Base-by-base conservation (phyloP, 1,140 invertebrate genomes). In the Drosophila varians region DNA sequence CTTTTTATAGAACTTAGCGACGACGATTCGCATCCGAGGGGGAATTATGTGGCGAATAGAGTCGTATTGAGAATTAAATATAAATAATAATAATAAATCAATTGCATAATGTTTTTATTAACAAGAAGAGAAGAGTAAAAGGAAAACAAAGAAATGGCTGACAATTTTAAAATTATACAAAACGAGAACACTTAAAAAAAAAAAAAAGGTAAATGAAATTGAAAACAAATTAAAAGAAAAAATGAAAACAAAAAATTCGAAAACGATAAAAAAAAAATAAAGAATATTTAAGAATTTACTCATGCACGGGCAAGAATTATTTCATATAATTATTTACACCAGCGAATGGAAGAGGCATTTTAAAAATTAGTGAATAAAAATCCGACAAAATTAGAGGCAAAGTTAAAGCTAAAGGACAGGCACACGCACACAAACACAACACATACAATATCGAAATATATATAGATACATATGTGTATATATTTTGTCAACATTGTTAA, bases 401-500 rank as follows among this genome's bases (percentile, higher is more conserved):
- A 31, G 62, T 66, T 66, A 64, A 66, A 66, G 62, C 58, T 66
- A 66, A 62, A 57, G 7, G 28, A 62, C 56, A 64, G 28, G 26
- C 19, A 23, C n/a, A 48, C 5, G n/a, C n/a, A 45, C 26, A 28
- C 25, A 31, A 21, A 16, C 48, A 21, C 12, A 21, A 45, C 14
- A 53, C 21, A 40, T 9, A 26, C 28, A 18, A 64, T 66, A 64
- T 38, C 36, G n/a, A 38, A 38, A 38, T 40, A 66, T 51, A 64
- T 79, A 75, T 61, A 72, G 68, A 46, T 72, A 61, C 40, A 60
- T 77, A 11, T 45, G 28, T 53, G 53, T 68, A 65, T 53, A 88
- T 88, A 86, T 88, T 86, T 83, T 88, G 84, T 87, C 84, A 79
- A 88, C 78, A 78, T 82, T 88, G 83, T 88, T 88, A 87, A 78